These are phyloP conservation scores for Torymus aiolomorphi DNA, from an alignment of 2,888 invertebrate genomes.

Conservation along the genomic window DNA sequence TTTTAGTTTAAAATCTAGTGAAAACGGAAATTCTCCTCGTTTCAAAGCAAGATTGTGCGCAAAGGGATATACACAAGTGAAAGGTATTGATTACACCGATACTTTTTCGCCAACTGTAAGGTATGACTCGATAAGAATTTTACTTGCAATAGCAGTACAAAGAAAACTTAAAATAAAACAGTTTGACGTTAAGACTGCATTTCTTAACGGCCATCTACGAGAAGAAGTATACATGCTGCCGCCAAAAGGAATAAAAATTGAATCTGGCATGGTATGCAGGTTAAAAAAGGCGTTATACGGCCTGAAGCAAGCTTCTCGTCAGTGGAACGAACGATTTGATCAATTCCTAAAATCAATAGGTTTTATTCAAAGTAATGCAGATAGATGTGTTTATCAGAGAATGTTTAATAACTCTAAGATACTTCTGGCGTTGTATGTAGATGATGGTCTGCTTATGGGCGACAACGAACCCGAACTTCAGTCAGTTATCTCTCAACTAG, in stretches of 20 bases:
- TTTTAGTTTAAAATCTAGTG: constrained; percentile 25
- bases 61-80: constrained; percentile 37
- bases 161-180: not conserved
- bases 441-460: constrained; percentile 45
- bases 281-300: constrained; percentile 30
- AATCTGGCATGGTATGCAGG: constrained; percentile 1
- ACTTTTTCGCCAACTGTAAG: constrained; percentile 41
- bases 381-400: constrained; percentile 45
- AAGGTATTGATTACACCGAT: constrained; percentile 31
- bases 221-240: constrained; percentile 52
- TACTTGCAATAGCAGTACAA: not conserved
- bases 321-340: constrained; percentile 26
- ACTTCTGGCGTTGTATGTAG: constrained; percentile 50
- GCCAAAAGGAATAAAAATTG: constrained; percentile 40
- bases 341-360: constrained; percentile 30
- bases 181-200: not conserved
- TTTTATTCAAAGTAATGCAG: constrained; percentile 1
- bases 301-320: constrained; percentile 27
- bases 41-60: constrained; percentile 45
- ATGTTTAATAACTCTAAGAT: constrained; percentile 12
- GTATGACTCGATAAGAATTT: constrained; percentile 24
- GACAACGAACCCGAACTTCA: constrained; percentile 13
- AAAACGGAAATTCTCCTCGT: not conserved
- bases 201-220: constrained; percentile 14
- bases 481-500: not conserved